phyloP scores from a whole-genome alignment of 2,113 vertebrate species.

The Polyodon spathula region DNA sequence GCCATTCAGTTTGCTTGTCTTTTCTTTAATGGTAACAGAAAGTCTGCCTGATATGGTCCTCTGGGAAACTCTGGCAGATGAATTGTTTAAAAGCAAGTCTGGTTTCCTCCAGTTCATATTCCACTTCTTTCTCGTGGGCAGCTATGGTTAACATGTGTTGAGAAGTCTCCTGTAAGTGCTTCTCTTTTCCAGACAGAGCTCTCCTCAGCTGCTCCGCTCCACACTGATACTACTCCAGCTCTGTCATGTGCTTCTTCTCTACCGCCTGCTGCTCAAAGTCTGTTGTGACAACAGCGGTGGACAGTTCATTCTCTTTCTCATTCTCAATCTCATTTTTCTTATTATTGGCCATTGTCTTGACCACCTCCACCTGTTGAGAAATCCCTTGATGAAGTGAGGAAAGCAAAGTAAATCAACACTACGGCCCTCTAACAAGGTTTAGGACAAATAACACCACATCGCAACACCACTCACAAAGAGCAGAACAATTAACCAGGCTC shows the following conservation, averaged over 20 bases:
- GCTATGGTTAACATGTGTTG: slow-evolving; percentile 40
- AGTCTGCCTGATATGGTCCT: slow-evolving; percentile 48
- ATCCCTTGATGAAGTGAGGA: slow-evolving; percentile 21
- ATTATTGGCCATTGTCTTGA: slow-evolving; percentile 7
- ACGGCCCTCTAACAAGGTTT: no score
- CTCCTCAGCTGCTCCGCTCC: slow-evolving; percentile 25
- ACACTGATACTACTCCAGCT: slow-evolving; percentile 23
- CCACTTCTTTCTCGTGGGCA: slow-evolving; percentile 47
- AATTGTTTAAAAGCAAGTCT: slow-evolving; percentile 51
- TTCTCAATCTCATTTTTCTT: slow-evolving; percentile 14
- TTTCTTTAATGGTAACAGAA: slow-evolving; percentile 46
- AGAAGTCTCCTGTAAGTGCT: slow-evolving; percentile 24
- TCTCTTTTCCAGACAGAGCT: slow-evolving; percentile 26
- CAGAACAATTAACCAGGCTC: no score
- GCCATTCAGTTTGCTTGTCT: background rate
- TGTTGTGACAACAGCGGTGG: no score
- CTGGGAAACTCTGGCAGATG: slow-evolving; percentile 46
- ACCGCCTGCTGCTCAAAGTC: slow-evolving; percentile 14
- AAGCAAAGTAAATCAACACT: background rate
- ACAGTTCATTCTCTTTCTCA: no score
- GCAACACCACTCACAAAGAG: no score
- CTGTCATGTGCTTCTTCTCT: slow-evolving; percentile 29
- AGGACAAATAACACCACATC: no score
- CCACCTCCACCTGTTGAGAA: slow-evolving; percentile 26
- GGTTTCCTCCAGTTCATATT: slow-evolving; percentile 46